These are phyloP conservation scores for Mesoligia furuncula DNA, from an alignment of 2,888 invertebrate genomes.

Conservation along the genomic window DNA sequence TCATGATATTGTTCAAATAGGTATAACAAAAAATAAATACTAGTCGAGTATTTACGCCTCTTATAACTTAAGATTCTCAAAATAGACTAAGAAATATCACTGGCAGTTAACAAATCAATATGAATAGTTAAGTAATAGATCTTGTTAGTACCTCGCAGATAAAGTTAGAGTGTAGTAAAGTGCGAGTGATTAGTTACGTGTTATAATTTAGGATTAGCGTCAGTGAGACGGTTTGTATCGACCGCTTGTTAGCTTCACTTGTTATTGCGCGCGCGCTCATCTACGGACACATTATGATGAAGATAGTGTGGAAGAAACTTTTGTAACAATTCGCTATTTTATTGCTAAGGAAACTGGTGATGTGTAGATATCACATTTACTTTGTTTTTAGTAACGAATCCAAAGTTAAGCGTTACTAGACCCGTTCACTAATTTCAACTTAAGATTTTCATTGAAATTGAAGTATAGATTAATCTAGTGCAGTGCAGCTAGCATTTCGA, in stretches of 20 bases:
- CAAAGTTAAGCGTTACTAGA: background rate
- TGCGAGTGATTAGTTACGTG: conserved; percentile 85
- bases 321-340: background rate
- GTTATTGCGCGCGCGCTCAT: conserved; percentile 85
- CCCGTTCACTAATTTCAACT: background rate
- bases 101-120: conserved; percentile 47
- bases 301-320: conserved; percentile 49
- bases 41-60: conserved; percentile 11
- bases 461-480: background rate
- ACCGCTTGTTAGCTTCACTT: conserved; percentile 88
- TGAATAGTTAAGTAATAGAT: conserved; percentile 55
- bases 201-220: conserved; percentile 87
- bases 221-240: conserved; percentile 80
- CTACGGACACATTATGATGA: conserved; percentile 73
- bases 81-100: conserved; percentile 44
- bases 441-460: background rate
- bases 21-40: background rate
- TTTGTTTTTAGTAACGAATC: background rate
- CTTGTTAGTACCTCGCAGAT: conserved; percentile 57
- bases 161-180: conserved; percentile 55
- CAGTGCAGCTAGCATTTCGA: background rate
- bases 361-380: background rate
- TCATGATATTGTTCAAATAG: background rate
- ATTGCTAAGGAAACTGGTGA: background rate
- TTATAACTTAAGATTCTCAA: conserved; percentile 16